Evolutionary conservation across 2,797 vertebrate genomes (phyloP), one percentile per base, ranked within the genome.

Genomic region (Philypnodon macrostomus): DNA sequence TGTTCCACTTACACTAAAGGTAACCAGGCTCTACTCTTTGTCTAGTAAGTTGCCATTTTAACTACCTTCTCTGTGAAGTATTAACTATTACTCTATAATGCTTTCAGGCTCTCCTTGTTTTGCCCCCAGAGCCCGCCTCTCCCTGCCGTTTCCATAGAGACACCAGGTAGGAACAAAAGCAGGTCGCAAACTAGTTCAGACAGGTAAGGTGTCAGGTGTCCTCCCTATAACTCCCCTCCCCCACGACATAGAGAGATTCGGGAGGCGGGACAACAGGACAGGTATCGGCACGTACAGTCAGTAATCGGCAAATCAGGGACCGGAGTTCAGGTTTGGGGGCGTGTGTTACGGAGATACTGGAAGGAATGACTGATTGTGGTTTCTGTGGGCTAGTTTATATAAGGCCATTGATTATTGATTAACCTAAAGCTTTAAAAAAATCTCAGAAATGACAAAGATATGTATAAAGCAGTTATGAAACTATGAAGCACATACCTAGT

Each of bases 121-220:
- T 1, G 13, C 7, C 17, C 33, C 44, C 8, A 4, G 0, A 18
- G 5, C 7, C 40, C 29, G 45, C 29, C 59, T 53, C 61, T 14
- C 17, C 10, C 12, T 4, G 23, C 7, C 1, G 0, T 69, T 53
- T 30, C 76, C 75, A 73, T 51, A 13, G 79, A 41, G 55, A 76
- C 67, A 14, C 12, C 39, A 29, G 24, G 24, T 29, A 1, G 27
- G 36, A n/a, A 75, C 77, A 81, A 81, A 75, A 56, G 64, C 70
- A 50, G 7, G 37, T 62, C 47, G 73, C 17, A 23, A 36, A 64
- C 80, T 75, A 45, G 58, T 81, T 78, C 70, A 36, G 58, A 71
- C 78, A 77, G 57, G 80, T 71, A 38, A 14, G 46, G 19, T 84
- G 35, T 67, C 79, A 4, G 23, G 21, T 45, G 19, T 21, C 37